Conservation (phyloP, 2,888 invertebrate genomes). For the Siphlonurus alternatus region DNA sequence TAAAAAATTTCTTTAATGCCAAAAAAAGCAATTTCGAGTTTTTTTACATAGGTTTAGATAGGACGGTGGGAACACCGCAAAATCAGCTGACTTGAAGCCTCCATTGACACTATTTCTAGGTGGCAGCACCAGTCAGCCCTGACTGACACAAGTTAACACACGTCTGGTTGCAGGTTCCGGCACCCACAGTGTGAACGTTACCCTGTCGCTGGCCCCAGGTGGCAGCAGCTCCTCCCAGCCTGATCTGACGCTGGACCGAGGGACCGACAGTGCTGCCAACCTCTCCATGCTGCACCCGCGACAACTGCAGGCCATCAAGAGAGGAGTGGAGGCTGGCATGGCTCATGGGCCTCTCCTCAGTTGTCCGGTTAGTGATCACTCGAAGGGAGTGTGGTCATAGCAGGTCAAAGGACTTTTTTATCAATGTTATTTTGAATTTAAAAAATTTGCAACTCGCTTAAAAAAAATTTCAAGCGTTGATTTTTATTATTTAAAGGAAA, state of each 20-base stretch:
- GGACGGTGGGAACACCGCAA: too few species aligned
- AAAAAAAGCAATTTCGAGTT: too few species aligned
- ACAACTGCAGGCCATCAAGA: constrained; percentile 48
- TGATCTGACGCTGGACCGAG: constrained; percentile 40
- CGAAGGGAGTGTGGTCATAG: too few species aligned
- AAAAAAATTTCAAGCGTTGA: not conserved
- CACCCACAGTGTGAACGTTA: constrained; percentile 30
- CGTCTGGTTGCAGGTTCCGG: constrained; percentile 20
- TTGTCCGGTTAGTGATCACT: constrained; percentile 43
- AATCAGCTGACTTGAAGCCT: too few species aligned
- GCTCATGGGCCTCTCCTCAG: constrained; percentile 70
- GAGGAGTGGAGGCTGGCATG: constrained; percentile 52
- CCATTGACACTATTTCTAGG: too few species aligned
- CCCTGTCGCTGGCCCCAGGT: constrained; percentile 39
- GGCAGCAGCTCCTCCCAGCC: not conserved
- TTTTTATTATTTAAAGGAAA: too few species aligned
- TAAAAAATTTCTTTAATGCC: too few species aligned
- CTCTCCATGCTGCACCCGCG: constrained; percentile 46
- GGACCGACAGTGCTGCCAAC: constrained; percentile 48
- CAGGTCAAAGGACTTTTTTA: constrained; percentile 2
- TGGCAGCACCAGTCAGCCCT: too few species aligned
- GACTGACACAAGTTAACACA: too few species aligned
- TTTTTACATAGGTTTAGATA: too few species aligned
- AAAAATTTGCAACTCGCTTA: not conserved
- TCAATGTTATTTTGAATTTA: constrained; percentile 1